A percentile compares a stretch with the other conserved stretches of the same genome.
These are phyloP conservation scores for Neomorphus geoffroyi DNA, from an alignment of 2,797 vertebrate genomes.

Conservation along the genomic window DNA sequence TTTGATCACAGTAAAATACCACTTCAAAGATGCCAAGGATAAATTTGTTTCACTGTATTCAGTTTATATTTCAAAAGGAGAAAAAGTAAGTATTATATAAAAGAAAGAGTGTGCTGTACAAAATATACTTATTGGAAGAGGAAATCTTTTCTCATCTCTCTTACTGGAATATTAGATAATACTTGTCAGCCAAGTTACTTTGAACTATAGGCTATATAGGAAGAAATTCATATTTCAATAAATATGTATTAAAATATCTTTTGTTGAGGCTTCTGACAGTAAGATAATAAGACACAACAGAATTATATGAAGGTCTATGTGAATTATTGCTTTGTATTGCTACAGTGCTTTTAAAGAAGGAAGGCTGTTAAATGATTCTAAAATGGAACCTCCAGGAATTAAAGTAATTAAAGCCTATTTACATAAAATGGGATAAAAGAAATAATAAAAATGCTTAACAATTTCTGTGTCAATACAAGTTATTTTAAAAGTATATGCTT, in stretches of 20 bases:
- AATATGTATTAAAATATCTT: conserved; percentile 24
- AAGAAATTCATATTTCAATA: conserved; percentile 46
- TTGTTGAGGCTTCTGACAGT: conserved; percentile 1
- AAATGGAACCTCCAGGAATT: not conserved
- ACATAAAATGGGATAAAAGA: not conserved
- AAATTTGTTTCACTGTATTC: not conserved
- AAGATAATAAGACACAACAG: conserved; percentile 27
- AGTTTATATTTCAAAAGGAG: not conserved
- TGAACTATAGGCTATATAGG: not conserved
- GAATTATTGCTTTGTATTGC: not conserved
- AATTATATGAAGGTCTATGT: conserved; percentile 9
- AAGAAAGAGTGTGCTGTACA: not conserved
- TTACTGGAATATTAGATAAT: not conserved
- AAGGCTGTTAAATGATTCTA: not conserved
- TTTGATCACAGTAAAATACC: not conserved
- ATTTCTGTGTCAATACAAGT: not conserved
- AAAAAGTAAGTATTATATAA: not conserved
- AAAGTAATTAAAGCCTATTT: not conserved
- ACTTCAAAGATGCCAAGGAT: not conserved
- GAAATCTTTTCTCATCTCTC: not conserved
- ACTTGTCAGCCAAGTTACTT: not conserved
- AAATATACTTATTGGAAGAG: not conserved
- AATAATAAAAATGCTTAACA: not conserved
- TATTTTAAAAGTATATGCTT: not conserved
- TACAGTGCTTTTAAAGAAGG: not conserved